Conservation (phyloP, 2,797 vertebrate species). For the Manis crassicaudata region DNA sequence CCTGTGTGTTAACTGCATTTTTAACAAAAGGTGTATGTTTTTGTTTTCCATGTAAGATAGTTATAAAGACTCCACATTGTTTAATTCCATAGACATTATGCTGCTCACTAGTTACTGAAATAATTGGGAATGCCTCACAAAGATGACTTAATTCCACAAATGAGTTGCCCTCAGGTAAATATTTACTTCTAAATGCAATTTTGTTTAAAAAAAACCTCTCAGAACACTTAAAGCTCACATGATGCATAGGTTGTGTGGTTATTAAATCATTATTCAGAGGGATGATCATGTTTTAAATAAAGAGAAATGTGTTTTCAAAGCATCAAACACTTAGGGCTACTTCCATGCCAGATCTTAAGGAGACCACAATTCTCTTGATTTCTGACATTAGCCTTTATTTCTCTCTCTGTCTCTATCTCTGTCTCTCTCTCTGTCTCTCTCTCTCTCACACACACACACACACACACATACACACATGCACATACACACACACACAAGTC, state of each 20-base stretch:
- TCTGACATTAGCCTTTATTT: neutral
- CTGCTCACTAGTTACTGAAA: slow-evolving; percentile 63
- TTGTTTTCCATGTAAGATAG: slow-evolving; percentile 61
- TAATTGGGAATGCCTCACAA: slow-evolving; percentile 63
- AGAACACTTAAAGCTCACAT: slow-evolving; percentile 60
- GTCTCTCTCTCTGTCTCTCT: neutral
- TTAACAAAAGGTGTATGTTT: slow-evolving; percentile 1
- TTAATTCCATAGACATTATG: slow-evolving; percentile 64
- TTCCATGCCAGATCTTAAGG: slow-evolving; percentile 44
- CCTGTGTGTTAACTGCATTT: slow-evolving; percentile 17
- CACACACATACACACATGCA: neutral
- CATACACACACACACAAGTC: neutral
- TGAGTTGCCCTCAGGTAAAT: slow-evolving; percentile 72
- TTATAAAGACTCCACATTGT: slow-evolving; percentile 52
- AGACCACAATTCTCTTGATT: slow-evolving; percentile 40
- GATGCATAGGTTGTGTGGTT: slow-evolving; percentile 56
- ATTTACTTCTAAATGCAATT: slow-evolving; percentile 74
- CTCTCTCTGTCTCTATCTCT: neutral
- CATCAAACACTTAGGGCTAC: slow-evolving; percentile 59
- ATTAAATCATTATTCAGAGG: slow-evolving; percentile 68
- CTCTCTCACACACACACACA: neutral
- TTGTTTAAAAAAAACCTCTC: slow-evolving; percentile 72
- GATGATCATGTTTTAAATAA: slow-evolving; percentile 70
- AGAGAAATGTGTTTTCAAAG: slow-evolving; percentile 64
- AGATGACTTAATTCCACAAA: slow-evolving; percentile 75